Base-by-base conservation (phyloP, 92 coral and sea anemone genomes). In the Epizoanthus fatuus region DNA sequence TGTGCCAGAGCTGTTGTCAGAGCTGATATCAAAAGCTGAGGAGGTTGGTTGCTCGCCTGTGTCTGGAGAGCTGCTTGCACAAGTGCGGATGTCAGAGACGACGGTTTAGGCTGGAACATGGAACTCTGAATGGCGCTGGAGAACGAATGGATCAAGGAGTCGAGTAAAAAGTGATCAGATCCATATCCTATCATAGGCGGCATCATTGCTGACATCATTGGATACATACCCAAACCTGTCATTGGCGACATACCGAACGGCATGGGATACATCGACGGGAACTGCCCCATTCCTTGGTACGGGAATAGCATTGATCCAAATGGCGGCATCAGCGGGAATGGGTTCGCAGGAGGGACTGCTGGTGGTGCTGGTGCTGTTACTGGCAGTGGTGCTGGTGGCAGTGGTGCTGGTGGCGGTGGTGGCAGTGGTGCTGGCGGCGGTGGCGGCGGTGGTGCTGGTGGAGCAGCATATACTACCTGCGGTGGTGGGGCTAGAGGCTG, bases 1-100 rank as follows among this genome's bases (percentile, higher is more conserved):
- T 60, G 82, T 0, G 82, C 82, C 3, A 77, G 69, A 44, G 82
- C 82, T 0, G 82, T 12, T n/a, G 82, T 77, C 52, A 77, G 29
- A 47, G 82, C 69, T 42, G 82, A 77, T 17, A 77, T 60, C 69
- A 77, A 20, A 16, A 77, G 57, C 39, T 77, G 82, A 39, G 82
- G 82, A 11, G 82, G 70, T 19, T 59, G 70, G 17, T 62, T 59
- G 70, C 22, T 60, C 16, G 71, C 42, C 3, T 77, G 82, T 12
- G 82, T 20, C 71, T 77, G 70, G 0, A 77, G 82, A 5, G 38
- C 82, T 8, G 82, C 82, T 60, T 77, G 69, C 22, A 77, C 69
- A 9, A 77, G 69, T 5, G 82, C 82, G 15, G 82, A 77, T 19
- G 71, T 77, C 12, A 77, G 38, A 12, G 82, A 49, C 1, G 57